Evolutionary conservation across 1,140 invertebrate genomes (phyloP).

Genomic region (Neodiprion lecontei): DNA sequence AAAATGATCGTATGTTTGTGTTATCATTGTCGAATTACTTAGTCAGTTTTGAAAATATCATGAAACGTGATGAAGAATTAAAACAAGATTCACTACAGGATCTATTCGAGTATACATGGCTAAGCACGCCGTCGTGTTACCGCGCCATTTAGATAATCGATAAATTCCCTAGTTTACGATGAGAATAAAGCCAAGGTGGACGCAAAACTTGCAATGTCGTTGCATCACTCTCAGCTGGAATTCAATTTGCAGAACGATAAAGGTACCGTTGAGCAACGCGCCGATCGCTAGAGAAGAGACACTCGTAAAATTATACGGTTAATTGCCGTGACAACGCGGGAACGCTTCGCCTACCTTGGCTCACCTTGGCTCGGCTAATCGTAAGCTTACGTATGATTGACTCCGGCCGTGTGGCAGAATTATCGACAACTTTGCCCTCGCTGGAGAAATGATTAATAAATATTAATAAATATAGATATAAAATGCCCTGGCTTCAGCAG

Average conservation of each 20-base stretch:
- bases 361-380: not conserved
- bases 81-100: not conserved
- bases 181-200: constrained; percentile 25
- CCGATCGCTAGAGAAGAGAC: constrained; percentile 11
- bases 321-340: constrained; percentile 11
- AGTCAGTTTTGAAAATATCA: too few relatives aligned
- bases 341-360: constrained; percentile 7
- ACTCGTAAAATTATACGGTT: constrained; percentile 19
- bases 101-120: not conserved
- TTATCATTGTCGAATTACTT: too few relatives aligned
- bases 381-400: not conserved
- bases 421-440: not conserved
- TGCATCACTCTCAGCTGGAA: constrained; percentile 23
- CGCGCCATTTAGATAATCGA: constrained; percentile 20
- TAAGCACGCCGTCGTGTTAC: not conserved
- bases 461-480: constrained; percentile 1
- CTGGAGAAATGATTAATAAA: not conserved
- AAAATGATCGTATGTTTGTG: too few relatives aligned
- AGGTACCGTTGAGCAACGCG: constrained; percentile 17
- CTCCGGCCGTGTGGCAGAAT: not conserved
- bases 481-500: not conserved
- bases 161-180: constrained; percentile 39
- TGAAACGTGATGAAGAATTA: not conserved
- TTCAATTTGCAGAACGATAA: constrained; percentile 33
- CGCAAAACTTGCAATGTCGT: constrained; percentile 7